Evolutionary conservation across 2,888 invertebrate species (phyloP).

Genomic region (Perdita meconis): DNA sequence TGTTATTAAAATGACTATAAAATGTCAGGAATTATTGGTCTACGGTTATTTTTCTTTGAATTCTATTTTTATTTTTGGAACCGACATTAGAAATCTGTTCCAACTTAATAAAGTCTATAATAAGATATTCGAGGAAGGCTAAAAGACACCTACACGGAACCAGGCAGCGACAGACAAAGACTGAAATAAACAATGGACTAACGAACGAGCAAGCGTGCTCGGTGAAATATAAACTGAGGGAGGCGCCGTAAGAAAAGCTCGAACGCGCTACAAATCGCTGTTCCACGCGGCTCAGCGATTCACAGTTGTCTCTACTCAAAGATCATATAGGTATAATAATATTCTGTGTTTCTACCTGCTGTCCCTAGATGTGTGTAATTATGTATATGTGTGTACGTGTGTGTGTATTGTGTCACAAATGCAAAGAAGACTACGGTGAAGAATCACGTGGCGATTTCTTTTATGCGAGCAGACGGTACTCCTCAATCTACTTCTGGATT

Average conservation of each 20-base stretch:
- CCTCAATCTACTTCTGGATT: not conserved
- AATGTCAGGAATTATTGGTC: no score
- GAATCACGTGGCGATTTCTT: slow-evolving; percentile 28
- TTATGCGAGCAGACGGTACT: slow-evolving; percentile 14
- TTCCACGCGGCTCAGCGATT: slow-evolving; percentile 42
- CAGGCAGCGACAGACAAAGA: slow-evolving; percentile 6
- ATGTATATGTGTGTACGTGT: slow-evolving; percentile 10
- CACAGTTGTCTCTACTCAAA: slow-evolving; percentile 59
- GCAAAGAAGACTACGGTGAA: slow-evolving; percentile 13
- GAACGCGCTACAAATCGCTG: slow-evolving; percentile 48
- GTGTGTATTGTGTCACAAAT: slow-evolving; percentile 19
- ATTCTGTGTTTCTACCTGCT: slow-evolving; percentile 26
- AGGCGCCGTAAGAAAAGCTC: slow-evolving; percentile 41
- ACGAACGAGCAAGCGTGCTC: slow-evolving; percentile 41
- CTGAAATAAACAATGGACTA: slow-evolving; percentile 56
- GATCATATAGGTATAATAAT: slow-evolving; percentile 29
- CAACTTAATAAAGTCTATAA: no score
- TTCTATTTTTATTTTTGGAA: no score
- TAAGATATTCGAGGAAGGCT: not conserved
- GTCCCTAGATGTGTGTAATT: slow-evolving; percentile 11
- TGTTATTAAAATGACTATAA: no score
- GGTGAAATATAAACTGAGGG: slow-evolving; percentile 46
- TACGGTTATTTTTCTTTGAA: no score
- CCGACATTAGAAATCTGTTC: no score
- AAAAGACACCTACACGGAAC: not conserved